Base-by-base conservation (phyloP, 1,140 invertebrate genomes). In the Drosophila punjabiensis region DNA sequence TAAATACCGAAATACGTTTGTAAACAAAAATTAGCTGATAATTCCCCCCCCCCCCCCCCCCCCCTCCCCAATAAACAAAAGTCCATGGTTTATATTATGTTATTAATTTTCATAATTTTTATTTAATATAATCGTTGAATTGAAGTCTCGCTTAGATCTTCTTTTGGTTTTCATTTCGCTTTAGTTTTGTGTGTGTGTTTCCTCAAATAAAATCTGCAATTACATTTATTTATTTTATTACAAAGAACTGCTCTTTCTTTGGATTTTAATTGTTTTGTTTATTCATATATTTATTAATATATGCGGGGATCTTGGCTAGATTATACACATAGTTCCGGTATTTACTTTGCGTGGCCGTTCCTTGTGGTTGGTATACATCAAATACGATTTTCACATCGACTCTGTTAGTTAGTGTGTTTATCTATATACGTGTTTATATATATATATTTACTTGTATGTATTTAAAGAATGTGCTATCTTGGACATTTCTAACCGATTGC, bases 81-180 rank as follows among this genome's bases (percentile, higher is more conserved):
- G 28, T 20, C 14, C 8, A 7, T 30, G 4, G 14, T 16, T n/a
- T 28, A 20, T 43, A 16, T 47, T 48, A 52, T 59, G 47, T 64
- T 64, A 48, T 62, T 73, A 87, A 83, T 88, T 84, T 58, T 89
- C 73, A 84, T 87, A 75, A 82, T 87, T 88, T 88, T 84, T 88
- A 89, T 89, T 88, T 88, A 83, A 88, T 88, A 80, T 88, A 88
- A 70, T 88, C 69, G 59, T 82, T 88, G 75, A 88, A 88, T 87
- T 87, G 52, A 81, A 81, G 69, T 69, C 52, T 79, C 59, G 48
- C 68, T 64, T 79, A 69, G 61, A 86, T 81, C 62, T 73, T 58
- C 58, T 68, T 45, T 45, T 16, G 33, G 52, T 61, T 52, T 48
- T 16, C n/a, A 48, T 35, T 61, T 47, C 53, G 30, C 28, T 60